These are phyloP conservation scores for Periphyllus acericola DNA, from an alignment of 2,888 invertebrate species.

Conservation along the genomic window DNA sequence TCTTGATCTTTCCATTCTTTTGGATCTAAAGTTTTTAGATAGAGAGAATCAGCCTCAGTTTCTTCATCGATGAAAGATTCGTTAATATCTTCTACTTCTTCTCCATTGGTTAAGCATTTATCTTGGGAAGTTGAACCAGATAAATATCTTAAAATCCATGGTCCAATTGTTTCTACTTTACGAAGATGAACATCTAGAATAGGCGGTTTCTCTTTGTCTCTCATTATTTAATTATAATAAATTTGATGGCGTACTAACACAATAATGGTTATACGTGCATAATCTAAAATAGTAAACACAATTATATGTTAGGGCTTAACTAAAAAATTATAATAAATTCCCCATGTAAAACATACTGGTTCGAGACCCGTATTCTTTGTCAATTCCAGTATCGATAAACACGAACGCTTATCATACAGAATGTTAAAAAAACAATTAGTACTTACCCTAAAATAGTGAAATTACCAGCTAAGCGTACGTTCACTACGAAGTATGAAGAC, in stretches of 20 bases:
- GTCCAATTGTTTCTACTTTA: constrained; percentile 70
- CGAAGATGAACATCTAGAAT: constrained; percentile 53
- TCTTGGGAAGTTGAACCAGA: constrained; percentile 67
- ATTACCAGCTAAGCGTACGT: not conserved
- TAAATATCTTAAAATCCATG: constrained; percentile 70
- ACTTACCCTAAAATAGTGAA: constrained; percentile 17
- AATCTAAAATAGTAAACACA: constrained; percentile 26
- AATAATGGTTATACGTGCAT: constrained; percentile 7
- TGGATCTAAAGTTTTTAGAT: constrained; percentile 88
- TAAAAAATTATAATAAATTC: not conserved
- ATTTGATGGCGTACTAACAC: not conserved
- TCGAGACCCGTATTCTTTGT: not conserved
- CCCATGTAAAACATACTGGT: constrained; percentile 43
- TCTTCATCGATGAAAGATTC: constrained; percentile 66
- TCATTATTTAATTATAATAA: constrained; percentile 20
- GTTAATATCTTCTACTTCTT: constrained; percentile 69
- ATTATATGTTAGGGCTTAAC: not conserved
- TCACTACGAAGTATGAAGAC: not conserved
- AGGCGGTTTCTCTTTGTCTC: constrained; percentile 56
- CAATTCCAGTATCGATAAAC: not conserved
- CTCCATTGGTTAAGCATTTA: constrained; percentile 68
- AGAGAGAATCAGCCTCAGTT: constrained; percentile 79
- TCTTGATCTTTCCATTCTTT: constrained; percentile 85
- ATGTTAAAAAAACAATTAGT: not conserved
- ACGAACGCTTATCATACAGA: not conserved